Evolutionary conservation across 2,113 vertebrate genomes (phyloP), one percentile per base, ranked within the genome.

Genomic region (Empidonax alnorum): DNA sequence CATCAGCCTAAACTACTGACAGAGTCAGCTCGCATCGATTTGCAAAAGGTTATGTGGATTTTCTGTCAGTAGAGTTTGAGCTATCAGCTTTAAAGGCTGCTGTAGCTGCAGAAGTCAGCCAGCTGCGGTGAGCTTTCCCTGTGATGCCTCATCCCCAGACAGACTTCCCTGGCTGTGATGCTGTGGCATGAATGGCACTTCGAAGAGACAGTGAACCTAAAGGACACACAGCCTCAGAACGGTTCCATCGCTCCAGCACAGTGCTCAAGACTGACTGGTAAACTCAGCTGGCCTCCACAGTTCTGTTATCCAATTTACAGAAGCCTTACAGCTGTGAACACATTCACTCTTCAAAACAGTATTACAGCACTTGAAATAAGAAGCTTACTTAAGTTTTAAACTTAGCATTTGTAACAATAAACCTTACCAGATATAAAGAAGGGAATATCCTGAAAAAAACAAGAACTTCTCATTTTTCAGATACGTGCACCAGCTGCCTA

Each of bases 341-440:
- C 10, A 25, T 33, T 27, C 69, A 56, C 9, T 2, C 35, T n/a
- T 33, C 39, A 80, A 80, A 69, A 31, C 47, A 82, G 3, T 47
- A 53, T 5, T 35, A 37, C 2, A 55, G 33, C 42, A 50, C 50
- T 59, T 61, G n/a, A 84, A 95, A 90, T 39, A 87, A 90, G 84
- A 67, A 59, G 67, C 35, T 91, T 82, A 68, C 77, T 76, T 69
- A 72, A 68, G 46, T 59, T 68, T 93, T 91, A 83, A 91, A 67
- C 20, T 80, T 55, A 21, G 67, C 9, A 31, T 73, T 83, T 2
- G 0, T 63, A 86, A 59, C 24, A 63, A 55, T 39, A 81, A 92
- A 86, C 17, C 61, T 56, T 27, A 82, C 9, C 15, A 53, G 55
- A 71, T n/a, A 50, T 10, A 74, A 77, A 84, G 33, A 79, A 80